Evolutionary conservation across 2,797 vertebrate species (phyloP), one percentile per base, ranked within the genome.

Genomic region (Mycteria americana): DNA sequence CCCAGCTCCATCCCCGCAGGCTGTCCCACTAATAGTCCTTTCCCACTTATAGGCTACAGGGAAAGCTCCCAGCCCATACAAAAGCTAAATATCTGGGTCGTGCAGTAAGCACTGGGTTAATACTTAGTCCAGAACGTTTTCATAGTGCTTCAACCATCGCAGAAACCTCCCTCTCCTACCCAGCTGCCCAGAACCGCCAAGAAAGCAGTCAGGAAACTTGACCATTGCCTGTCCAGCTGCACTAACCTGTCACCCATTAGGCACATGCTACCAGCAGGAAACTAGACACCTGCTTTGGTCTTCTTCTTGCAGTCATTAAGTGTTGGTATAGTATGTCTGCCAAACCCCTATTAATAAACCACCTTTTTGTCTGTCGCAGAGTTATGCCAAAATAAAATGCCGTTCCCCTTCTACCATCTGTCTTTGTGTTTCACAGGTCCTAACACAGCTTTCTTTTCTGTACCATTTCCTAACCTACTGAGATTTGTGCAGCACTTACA

Each of bases 261-360:
- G 72, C 76, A 79, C 83, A 45, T 11, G 18, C 37, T 74, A 64
- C 35, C 87, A 67, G 79, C 75, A 84, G 68, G 85, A 78, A 93
- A 96, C 67, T 8, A 65, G 96, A 96, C 84, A 95, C 77, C 54
- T 77, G 74, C 92, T 91, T 93, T 10, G 21, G 28, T 69, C 41
- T 76, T 87, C 62, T 85, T 78, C 91, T 88, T 67, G 84, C 50
- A 92, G 57, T 78, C 94, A 63, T 86, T 62, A 85, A 95, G 84
- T 27, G 80, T 46, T 86, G 68, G 89, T 94, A 60, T 85, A 93
- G 70, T 41, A 35, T 92, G 88, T 90, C 92, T 94, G 94, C 84
- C 94, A 96, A 95, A 93, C 9, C 17, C 59, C 95, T 97, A 96
- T 95, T 96, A 97, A 96, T 97, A 97, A 95, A 93, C 77, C 50